Evolutionary conservation across 2,888 invertebrate species (phyloP).

Genomic region (Ctena decussata): DNA sequence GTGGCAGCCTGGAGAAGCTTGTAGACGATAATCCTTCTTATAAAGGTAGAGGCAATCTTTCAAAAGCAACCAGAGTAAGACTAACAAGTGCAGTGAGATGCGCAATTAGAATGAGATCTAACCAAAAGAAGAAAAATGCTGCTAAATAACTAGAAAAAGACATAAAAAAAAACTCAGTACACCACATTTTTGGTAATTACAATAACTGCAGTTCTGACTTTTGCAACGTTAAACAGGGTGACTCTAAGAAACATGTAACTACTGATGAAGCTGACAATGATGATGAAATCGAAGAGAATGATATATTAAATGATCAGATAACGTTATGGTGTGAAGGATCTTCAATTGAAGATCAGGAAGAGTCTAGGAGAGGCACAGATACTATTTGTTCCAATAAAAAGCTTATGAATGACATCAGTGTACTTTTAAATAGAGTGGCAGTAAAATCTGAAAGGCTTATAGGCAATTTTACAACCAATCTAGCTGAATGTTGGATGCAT

Average conservation of each 20-base stretch:
- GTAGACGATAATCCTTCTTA: conserved; percentile 26
- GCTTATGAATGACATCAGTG: conserved; percentile 33
- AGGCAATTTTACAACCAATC: conserved; percentile 25
- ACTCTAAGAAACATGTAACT: no score
- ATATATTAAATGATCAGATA: no score
- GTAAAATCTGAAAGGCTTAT: conserved; percentile 21
- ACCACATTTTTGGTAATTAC: not conserved
- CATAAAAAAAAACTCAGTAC: not conserved
- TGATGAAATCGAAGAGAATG: no score
- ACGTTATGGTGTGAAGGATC: no score
- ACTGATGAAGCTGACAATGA: no score
- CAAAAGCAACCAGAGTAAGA: conserved; percentile 8
- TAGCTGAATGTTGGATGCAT: conserved; percentile 35
- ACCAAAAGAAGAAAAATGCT: not conserved
- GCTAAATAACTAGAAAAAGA: not conserved
- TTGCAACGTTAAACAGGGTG: not conserved
- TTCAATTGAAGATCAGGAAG: no score
- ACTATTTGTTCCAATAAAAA: not conserved
- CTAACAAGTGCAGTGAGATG: conserved; percentile 37
- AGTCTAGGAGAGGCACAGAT: no score
- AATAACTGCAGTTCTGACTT: not conserved
- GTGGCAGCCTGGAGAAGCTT: conserved; percentile 27
- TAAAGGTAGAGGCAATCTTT: conserved; percentile 33
- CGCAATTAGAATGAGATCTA: conserved; percentile 48
- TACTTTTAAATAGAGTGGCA: conserved; percentile 23